Conservation (phyloP, 2,888 invertebrate species). For the Merodon equestris region DNA sequence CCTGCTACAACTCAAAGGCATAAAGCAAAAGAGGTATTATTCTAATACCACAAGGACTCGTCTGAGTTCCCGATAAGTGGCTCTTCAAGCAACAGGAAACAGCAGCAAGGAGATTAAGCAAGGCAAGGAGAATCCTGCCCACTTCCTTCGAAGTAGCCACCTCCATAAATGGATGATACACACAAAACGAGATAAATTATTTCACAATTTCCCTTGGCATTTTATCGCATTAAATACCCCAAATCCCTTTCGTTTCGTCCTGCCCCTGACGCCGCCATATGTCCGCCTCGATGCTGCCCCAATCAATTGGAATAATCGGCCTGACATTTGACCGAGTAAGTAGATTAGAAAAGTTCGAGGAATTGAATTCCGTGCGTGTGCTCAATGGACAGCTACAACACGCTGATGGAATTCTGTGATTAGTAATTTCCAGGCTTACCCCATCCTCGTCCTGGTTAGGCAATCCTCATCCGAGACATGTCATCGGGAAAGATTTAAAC, state of each 20-base stretch:
- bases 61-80: not conserved
- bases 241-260: constrained; percentile 18
- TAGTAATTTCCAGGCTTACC: constrained; percentile 29
- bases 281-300: not conserved
- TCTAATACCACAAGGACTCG: too few species aligned
- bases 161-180: constrained; percentile 50
- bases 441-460: too few species aligned
- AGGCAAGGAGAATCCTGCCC: not conserved
- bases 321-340: constrained; percentile 63
- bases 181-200: constrained; percentile 54
- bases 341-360: constrained; percentile 50
- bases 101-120: not conserved
- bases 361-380: constrained; percentile 15
- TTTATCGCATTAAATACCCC: constrained; percentile 50
- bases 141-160: constrained; percentile 25
- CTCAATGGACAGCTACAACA: constrained; percentile 28
- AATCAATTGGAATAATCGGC: constrained; percentile 59
- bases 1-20: too few species aligned
- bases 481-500: constrained; percentile 33
- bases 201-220: constrained; percentile 39
- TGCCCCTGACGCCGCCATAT: not conserved
- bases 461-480: not conserved
- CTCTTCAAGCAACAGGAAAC: constrained; percentile 4
- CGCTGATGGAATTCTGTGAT: constrained; percentile 32
- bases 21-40: too few species aligned